Base-by-base conservation (phyloP, 2,113 vertebrate genomes). In the Nymphicus hollandicus region DNA sequence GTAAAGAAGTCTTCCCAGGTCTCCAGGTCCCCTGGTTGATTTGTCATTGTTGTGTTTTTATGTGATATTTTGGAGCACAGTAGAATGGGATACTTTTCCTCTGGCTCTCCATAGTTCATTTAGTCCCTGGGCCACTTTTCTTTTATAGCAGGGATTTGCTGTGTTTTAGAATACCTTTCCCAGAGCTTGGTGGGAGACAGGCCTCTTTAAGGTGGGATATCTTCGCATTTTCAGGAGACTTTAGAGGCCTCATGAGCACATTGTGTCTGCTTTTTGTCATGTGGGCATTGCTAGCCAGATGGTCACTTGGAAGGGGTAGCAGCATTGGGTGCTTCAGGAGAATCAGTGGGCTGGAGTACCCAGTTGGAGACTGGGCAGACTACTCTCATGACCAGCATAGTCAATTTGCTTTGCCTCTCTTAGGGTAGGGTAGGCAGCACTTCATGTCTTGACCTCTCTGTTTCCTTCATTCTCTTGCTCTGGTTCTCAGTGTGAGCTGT, bases 361-460 rank as follows among this genome's bases (percentile, higher is more conserved):
- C 27, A 72, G 31, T 41, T 89, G 60, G 49, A 83, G 43, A 23
- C 44, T 71, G 52, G 44, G 11, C 28, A 69, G 63, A 71, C 28
- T 43, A 29, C 33, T 47, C n/a, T 53, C 0, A 1, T 49, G 46
- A 50, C 23, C 14, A 39, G 37, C 33, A 10, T 9, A 5, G 14
- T 60, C 52, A 46, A 6, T 53, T 73, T 37, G 43, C 41, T 84
- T 81, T 84, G 46, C 37, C 28, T 18, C 7, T 52, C 18, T 35
- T 46, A 10, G 17, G 25, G 18, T 58, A 31, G 5, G 1, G 47
- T 50, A 41, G 33, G 64, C 35, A 70, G 50, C 37, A 11, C 6
- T 70, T 69, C 0, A 1, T 27, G 20, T 69, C 31, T 73, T 2
- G 3, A 19, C 53, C 3, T 3, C 12, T 55, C 16, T 14, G 7